Base-by-base conservation (phyloP, 1,140 invertebrate species). In the Pseudobourletiella spinata region DNA sequence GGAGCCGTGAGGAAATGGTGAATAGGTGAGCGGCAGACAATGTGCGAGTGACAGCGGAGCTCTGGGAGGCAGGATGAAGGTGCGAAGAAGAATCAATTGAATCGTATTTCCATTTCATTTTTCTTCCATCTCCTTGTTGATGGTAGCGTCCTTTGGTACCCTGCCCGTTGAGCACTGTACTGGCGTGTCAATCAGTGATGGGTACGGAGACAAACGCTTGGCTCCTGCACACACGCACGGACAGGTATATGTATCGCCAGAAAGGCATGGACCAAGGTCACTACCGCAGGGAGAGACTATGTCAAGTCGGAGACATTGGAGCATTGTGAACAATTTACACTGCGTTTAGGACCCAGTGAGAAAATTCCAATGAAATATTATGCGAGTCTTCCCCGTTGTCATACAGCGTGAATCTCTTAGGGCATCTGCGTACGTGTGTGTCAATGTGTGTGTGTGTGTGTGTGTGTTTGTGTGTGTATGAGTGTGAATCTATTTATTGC, bases 11-110 rank as follows among this genome's bases (percentile, higher is more conserved):
- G 48, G 4, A 25, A 51, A 51, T 6, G 25, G 14, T 51, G 48
- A 26, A 51, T 24, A 51, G 48, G 48, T 51, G 48, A 51, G 3
- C 3, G 8, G n/a, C 22, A 22, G 48, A 51, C 48, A 25, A 51
- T 25, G n/a, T 24, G 24, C 48, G 14, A 48, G 11, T 24, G 48
- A 51, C 48, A 25, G 48, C 6, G 28, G 48, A 51, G 48, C 48
- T 24, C 48, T 51, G 48, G 48, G 48, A 51, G 48, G 48, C 48
- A 3, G 6, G 28, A 25, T 25, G 24, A 51, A 51, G 48, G 48
- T 51, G 48, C 48, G 48, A 51, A 51, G 48, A 51, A 51, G 48
- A 51, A 51, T 51, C 48, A 51, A 51, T 51, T 51, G 48, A 51
- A 51, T 51, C 28, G 22, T 26, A 51, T 51, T 51, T 51, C 24